These are phyloP conservation scores for Megalonaias nervosa DNA, from an alignment of 1,140 invertebrate genomes.

Conservation along the genomic window DNA sequence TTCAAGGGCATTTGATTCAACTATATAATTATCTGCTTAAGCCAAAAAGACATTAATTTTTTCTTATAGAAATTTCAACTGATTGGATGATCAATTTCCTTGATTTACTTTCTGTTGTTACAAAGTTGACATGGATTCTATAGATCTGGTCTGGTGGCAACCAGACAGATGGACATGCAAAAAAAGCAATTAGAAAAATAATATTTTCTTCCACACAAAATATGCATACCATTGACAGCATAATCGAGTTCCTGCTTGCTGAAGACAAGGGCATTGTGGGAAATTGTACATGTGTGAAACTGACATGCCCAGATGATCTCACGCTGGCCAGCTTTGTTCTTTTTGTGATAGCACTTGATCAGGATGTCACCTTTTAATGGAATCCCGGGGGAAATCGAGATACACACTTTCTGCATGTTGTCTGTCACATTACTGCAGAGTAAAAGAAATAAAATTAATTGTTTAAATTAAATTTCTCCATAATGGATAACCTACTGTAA, in stretches of 20 bases:
- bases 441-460: slow-evolving; percentile 24
- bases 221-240: slow-evolving; percentile 80
- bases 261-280: slow-evolving; percentile 86
- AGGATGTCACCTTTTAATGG: slow-evolving; percentile 90
- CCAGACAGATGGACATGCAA: no score
- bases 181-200: no score
- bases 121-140: no score
- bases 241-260: slow-evolving; percentile 88
- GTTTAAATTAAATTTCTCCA: slow-evolving; percentile 6
- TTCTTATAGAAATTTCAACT: no score
- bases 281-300: slow-evolving; percentile 94
- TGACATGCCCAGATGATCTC: slow-evolving; percentile 85
- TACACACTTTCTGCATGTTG: slow-evolving; percentile 69
- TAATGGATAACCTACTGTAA: no score
- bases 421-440: slow-evolving; percentile 70
- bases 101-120: no score
- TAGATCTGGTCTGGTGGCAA: no score
- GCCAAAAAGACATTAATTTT: no score
- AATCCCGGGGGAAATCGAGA: slow-evolving; percentile 78
- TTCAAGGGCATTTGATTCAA: no score
- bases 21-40: no score
- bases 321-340: slow-evolving; percentile 64
- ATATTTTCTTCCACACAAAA: no score
- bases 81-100: no score
- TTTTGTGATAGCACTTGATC: slow-evolving; percentile 89